These are phyloP conservation scores for Alligator sinensis DNA, from an alignment of 2,113 vertebrate species.

Conservation along the genomic window DNA sequence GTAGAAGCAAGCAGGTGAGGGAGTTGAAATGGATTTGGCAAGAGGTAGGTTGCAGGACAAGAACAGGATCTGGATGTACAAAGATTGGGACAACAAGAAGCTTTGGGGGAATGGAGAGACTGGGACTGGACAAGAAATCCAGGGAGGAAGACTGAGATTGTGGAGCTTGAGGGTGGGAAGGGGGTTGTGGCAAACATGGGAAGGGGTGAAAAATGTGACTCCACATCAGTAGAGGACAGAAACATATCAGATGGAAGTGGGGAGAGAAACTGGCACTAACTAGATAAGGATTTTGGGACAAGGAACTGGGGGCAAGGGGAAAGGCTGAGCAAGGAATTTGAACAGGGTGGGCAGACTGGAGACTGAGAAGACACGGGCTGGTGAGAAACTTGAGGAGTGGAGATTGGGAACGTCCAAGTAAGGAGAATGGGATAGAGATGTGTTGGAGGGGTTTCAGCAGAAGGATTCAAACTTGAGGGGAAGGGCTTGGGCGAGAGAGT, in stretches of 20 bases:
- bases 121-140: neutral
- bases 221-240: neutral
- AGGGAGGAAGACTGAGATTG: neutral
- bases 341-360: neutral
- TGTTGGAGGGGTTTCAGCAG: no score
- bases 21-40: no score
- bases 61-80: no score
- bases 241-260: neutral
- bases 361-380: no score
- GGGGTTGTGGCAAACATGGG: neutral
- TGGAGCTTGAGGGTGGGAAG: neutral
- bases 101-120: neutral
- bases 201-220: neutral
- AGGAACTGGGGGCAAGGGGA: neutral
- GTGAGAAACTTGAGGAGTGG: no score
- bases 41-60: no score
- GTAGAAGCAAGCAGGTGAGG: no score
- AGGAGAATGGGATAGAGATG: no score
- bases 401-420: no score
- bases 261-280: neutral
- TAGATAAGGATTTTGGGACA: neutral
- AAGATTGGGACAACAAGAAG: neutral
- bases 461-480: no score
- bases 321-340: neutral
- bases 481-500: no score